Conservation (phyloP, 2,113 vertebrate genomes). For the Sebastes fasciatus region DNA sequence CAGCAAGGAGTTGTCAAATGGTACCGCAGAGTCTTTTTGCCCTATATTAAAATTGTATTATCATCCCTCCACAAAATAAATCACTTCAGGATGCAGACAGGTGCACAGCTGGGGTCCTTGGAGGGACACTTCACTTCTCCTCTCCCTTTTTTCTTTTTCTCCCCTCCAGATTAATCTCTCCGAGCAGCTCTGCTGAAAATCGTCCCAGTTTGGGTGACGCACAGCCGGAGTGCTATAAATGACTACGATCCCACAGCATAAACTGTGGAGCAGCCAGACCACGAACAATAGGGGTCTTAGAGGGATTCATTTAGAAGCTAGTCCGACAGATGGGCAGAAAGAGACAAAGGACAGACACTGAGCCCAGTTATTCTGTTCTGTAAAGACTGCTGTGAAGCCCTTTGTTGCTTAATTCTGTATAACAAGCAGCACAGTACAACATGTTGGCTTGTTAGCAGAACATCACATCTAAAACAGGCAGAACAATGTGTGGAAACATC, state of each 20-base stretch:
- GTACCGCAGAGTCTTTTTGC: slow-evolving; percentile 29
- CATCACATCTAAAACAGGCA: slow-evolving; percentile 12
- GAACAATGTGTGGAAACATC: slow-evolving; percentile 9
- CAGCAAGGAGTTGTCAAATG: slow-evolving; percentile 23
- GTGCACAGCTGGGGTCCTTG: slow-evolving; percentile 46
- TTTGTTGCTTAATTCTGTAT: slow-evolving; percentile 8
- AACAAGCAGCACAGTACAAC: slow-evolving; percentile 14
- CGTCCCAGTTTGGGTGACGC: slow-evolving; percentile 51
- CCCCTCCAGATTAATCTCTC: slow-evolving; percentile 55
- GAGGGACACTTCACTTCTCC: slow-evolving; percentile 38
- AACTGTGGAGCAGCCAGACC: slow-evolving; percentile 32
- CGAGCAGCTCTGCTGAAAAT: slow-evolving; percentile 36
- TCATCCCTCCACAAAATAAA: slow-evolving; percentile 40
- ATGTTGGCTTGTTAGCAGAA: slow-evolving; percentile 14
- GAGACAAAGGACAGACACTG: slow-evolving; percentile 35
- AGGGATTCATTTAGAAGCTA: slow-evolving; percentile 47
- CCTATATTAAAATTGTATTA: slow-evolving; percentile 41
- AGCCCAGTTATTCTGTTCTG: slow-evolving; percentile 1
- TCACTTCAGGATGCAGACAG: slow-evolving; percentile 42
- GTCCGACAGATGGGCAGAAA: slow-evolving; percentile 11
- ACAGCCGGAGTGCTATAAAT: slow-evolving; percentile 56
- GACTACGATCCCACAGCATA: slow-evolving; percentile 44
- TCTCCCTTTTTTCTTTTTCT: slow-evolving; percentile 8
- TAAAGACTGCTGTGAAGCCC: neutral
- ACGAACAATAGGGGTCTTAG: slow-evolving; percentile 36